Evolutionary conservation across 1,140 invertebrate species (phyloP).

Genomic region (Drosophila grimshawi): DNA sequence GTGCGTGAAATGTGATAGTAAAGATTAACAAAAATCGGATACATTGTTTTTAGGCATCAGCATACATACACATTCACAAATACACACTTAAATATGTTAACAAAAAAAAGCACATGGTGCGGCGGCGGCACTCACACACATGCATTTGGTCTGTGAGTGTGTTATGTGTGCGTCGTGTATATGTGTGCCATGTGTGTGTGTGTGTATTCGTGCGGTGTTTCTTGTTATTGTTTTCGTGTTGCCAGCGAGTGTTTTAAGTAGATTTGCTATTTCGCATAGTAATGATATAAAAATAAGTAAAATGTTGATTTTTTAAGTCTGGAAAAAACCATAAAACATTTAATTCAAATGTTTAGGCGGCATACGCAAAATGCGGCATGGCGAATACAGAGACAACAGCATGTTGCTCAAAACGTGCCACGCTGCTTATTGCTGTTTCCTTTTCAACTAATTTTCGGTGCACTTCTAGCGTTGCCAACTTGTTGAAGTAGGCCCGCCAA

Average conservation of each 20-base stretch:
- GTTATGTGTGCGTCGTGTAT: conserved; percentile 23
- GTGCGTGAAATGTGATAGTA: conserved; percentile 61
- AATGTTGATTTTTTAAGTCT: neutral
- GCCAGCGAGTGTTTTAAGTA: neutral
- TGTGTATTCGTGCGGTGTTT: conserved; percentile 26
- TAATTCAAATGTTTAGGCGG: neutral
- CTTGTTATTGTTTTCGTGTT: conserved; percentile 44
- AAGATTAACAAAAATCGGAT: conserved; percentile 32
- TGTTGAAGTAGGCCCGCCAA: conserved; percentile 17
- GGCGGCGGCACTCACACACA: conserved; percentile 39
- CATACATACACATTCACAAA: conserved; percentile 19
- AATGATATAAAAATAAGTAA: neutral
- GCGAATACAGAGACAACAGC: conserved; percentile 40
- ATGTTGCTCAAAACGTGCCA: conserved; percentile 62
- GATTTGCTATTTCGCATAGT: neutral
- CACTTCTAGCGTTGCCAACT: conserved; percentile 47
- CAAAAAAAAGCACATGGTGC: conserved; percentile 56
- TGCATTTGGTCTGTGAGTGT: conserved; percentile 36
- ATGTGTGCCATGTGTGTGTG: neutral
- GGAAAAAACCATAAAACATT: neutral
- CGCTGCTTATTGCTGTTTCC: conserved; percentile 55
- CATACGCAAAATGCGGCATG: neutral
- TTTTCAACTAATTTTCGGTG: conserved; percentile 32
- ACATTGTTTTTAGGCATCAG: conserved; percentile 57
- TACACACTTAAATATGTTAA: conserved; percentile 42